Base-by-base conservation (phyloP, 2,888 invertebrate genomes). In the Chrysolina americana region DNA sequence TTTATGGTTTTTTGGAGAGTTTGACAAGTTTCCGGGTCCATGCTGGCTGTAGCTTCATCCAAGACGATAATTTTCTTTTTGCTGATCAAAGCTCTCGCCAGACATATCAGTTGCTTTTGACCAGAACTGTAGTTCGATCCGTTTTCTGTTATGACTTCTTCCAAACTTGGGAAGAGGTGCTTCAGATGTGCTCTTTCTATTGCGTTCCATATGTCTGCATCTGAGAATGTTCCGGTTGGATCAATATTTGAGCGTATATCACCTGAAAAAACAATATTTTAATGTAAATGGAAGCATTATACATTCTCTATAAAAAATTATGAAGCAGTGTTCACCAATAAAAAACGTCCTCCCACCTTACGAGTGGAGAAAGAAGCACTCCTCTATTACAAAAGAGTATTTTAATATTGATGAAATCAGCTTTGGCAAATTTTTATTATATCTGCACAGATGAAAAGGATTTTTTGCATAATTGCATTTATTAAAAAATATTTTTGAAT, bases 211-310 rank as follows among this genome's bases (percentile, higher is more conserved):
- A 98, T 88, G 74, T 93, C 91, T 9, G 91, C 90, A 82, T 97
- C 97, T 0, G 91, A 89, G 83, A 94, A 94, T 82, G 93, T 92
- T 76, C 94, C 92, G 85, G 96, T 96, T 2, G 97, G 97, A 89
- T 97, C 97, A 71, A 98, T 90, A 88, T 98, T 98, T 83, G 93
- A 93, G 3, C 97, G 90, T 89, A 98, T 91, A 4, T 95, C 93
- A 47, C 96, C 97, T 78, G 41, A 64, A 70, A 70, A 23, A 11
- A 36, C 36, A 6, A 28, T n/a, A n/a, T n/a, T n/a, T n/a, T n/a
- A n/a, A n/a, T n/a, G n/a, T n/a, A n/a, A n/a, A n/a, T n/a, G n/a
- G n/a, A n/a, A n/a, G n/a, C n/a, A n/a, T n/a, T n/a, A n/a, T n/a
- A n/a, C n/a, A n/a, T n/a, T n/a, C n/a, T n/a, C n/a, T n/a, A n/a